A percentile compares a stretch with the other conserved stretches of the same genome.
phyloP scores from a whole-genome alignment of 2,888 invertebrate species.

The Tanytarsus gracilentus region DNA sequence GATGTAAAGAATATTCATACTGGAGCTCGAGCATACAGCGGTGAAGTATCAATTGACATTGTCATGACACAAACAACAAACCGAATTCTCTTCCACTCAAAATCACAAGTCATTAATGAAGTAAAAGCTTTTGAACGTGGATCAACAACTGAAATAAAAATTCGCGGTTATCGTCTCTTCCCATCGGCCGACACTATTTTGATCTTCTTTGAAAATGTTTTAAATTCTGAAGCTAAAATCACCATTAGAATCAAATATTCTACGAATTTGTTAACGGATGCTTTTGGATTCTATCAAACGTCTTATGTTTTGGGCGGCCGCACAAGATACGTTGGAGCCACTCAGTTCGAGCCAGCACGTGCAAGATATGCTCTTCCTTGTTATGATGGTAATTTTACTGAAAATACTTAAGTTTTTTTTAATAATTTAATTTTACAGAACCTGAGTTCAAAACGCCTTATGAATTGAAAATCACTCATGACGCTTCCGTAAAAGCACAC shows the following conservation, averaged over 20 bases:
- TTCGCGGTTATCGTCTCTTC: not conserved
- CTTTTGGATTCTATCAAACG: not conserved
- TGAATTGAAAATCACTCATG: constrained; percentile 38
- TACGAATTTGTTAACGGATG: not conserved
- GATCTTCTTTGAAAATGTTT: not conserved
- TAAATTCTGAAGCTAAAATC: not conserved
- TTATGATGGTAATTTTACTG: too few species aligned
- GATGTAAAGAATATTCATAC: not conserved
- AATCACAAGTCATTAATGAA: not conserved
- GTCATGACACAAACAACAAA: not conserved
- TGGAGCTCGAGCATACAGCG: not conserved
- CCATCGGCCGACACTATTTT: not conserved
- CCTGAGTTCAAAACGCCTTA: constrained; percentile 54
- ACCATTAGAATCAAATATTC: constrained; percentile 5
- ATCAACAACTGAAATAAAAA: not conserved
- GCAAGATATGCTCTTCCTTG: constrained; percentile 59
- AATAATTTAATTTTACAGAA: too few species aligned
- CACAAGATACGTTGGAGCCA: constrained; percentile 48
- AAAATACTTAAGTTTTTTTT: too few species aligned
- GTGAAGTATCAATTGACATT: not conserved
- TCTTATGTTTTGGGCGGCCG: not conserved
- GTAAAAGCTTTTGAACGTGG: not conserved
- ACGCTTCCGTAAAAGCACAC: not conserved
- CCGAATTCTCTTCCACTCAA: not conserved
- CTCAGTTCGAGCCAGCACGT: constrained; percentile 52